Percentiles rank a stretch among this genome's conserved stretches.
phyloP scores from a whole-genome alignment of 2,888 invertebrate genomes.

The Cryptocheilus praepositus region DNA sequence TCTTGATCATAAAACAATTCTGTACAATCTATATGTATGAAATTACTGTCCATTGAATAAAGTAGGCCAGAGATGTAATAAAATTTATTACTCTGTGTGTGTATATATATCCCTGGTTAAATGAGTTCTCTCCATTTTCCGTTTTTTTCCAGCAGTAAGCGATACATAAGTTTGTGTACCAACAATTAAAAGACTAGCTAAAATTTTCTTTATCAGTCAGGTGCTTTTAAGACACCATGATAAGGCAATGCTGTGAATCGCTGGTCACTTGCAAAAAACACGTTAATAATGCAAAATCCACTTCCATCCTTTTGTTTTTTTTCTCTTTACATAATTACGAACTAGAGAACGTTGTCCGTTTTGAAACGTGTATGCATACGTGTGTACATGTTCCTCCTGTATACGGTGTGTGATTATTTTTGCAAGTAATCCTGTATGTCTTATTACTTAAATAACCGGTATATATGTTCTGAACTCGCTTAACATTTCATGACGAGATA shows the following conservation, averaged over 20 bases:
- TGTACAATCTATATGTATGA: constrained; percentile 49
- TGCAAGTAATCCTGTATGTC: constrained; percentile 52
- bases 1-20: constrained; percentile 38
- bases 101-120: constrained; percentile 34
- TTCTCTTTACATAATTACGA: constrained; percentile 17
- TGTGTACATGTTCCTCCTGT: constrained; percentile 3
- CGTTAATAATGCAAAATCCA: constrained; percentile 12
- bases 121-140: no score
- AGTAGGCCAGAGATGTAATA: constrained; percentile 53
- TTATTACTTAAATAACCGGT: constrained; percentile 48
- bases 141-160: constrained; percentile 57
- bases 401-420: constrained; percentile 29
- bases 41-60: constrained; percentile 41
- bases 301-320: constrained; percentile 13
- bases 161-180: constrained; percentile 55
- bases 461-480: constrained; percentile 33
- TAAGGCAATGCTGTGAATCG: constrained; percentile 71
- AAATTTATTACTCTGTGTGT: constrained; percentile 20
- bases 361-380: background rate
- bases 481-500: constrained; percentile 36
- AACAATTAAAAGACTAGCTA: constrained; percentile 70
- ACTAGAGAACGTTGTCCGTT: constrained; percentile 6
- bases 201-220: constrained; percentile 65
- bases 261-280: constrained; percentile 58
- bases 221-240: constrained; percentile 64